These are phyloP conservation scores for Stenoptilia bipunctidactyla DNA, from an alignment of 2,888 invertebrate genomes.

Conservation along the genomic window DNA sequence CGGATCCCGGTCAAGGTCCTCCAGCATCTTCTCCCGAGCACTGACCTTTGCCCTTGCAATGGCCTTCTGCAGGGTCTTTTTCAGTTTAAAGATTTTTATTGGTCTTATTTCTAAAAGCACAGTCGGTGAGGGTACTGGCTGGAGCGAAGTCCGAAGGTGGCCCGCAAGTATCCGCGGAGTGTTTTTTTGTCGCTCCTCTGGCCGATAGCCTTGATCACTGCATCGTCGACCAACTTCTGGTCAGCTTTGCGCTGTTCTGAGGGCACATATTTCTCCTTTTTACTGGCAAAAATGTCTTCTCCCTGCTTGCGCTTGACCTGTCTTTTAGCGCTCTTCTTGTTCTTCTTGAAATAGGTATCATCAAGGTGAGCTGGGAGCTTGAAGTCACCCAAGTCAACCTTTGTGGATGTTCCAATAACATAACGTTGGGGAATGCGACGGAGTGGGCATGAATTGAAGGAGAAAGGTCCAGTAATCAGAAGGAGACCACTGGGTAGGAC, in stretches of 20 bases:
- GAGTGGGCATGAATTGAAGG: constrained; percentile 94
- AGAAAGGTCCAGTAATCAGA: constrained; percentile 87
- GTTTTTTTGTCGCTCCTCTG: constrained; percentile 87
- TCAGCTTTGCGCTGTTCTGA: constrained; percentile 92
- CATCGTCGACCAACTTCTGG: constrained; percentile 88
- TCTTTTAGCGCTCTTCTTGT: constrained; percentile 75
- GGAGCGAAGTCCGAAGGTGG: constrained; percentile 93
- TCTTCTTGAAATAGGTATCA: constrained; percentile 94
- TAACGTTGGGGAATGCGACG: constrained; percentile 95
- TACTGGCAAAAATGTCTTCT: constrained; percentile 94
- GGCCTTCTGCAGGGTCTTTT: too few relatives aligned
- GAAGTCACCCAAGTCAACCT: constrained; percentile 83
- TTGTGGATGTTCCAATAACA: constrained; percentile 94
- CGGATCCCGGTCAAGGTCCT: too few relatives aligned
- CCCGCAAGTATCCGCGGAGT: constrained; percentile 90
- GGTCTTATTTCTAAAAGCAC: constrained; percentile 80
- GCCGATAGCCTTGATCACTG: constrained; percentile 85
- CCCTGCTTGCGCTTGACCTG: constrained; percentile 85
- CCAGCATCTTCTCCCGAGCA: too few relatives aligned
- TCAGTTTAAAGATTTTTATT: neutral
- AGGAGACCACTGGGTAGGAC: constrained; percentile 89
- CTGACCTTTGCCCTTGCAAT: too few relatives aligned
- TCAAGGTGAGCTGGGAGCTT: constrained; percentile 88
- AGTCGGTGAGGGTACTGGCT: constrained; percentile 97
- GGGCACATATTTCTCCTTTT: constrained; percentile 93